A percentile compares a stretch with the other conserved stretches of the same genome.
These are phyloP conservation scores for Rhaphigaster nebulosa DNA, from an alignment of 2,888 invertebrate species.

Conservation along the genomic window DNA sequence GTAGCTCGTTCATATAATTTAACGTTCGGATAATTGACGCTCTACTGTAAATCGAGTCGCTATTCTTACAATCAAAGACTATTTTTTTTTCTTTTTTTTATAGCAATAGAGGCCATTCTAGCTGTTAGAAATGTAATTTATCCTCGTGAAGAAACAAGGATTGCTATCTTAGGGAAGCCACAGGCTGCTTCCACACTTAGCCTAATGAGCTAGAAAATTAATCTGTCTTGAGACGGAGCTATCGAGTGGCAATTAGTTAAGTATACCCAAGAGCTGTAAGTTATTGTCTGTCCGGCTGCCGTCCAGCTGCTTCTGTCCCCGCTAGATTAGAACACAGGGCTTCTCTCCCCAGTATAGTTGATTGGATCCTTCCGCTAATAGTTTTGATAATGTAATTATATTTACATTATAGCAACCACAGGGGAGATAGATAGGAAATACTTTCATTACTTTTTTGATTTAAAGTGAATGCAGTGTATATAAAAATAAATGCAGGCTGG, in stretches of 20 bases:
- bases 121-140: not conserved
- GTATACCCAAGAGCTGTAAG: not conserved
- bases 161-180: not conserved
- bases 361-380: not conserved
- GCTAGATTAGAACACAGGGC: not conserved
- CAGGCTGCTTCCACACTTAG: not conserved
- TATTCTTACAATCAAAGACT: too few relatives aligned
- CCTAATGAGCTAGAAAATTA: slow-evolving; percentile 15
- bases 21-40: too few relatives aligned
- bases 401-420: not conserved
- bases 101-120: not conserved
- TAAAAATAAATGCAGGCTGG: too few relatives aligned
- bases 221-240: not conserved
- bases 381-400: not conserved
- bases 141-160: not conserved
- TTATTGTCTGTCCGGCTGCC: not conserved
- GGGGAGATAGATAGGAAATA: not conserved
- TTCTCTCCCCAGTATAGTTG: not conserved
- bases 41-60: too few relatives aligned
- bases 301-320: not conserved
- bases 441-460: too few relatives aligned
- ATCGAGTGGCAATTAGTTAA: slow-evolving; percentile 29
- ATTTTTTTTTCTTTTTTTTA: too few relatives aligned
- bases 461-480: too few relatives aligned
- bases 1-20: too few relatives aligned